Base-by-base conservation (phyloP, 2,888 invertebrate genomes). In the Xiphydria camelus region DNA sequence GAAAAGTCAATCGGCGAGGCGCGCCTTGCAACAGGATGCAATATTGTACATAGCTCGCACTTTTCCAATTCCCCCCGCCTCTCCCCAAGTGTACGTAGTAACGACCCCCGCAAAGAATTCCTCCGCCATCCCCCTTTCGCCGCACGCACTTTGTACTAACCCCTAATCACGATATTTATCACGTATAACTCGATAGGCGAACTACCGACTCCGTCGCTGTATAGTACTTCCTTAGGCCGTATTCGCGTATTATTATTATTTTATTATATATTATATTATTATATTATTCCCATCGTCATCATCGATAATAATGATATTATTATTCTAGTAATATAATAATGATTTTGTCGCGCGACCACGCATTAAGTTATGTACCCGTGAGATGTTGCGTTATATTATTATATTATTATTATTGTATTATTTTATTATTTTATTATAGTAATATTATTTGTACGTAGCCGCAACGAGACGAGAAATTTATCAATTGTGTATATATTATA, bases 341-440 rank as follows among this genome's bases (percentile, higher is more conserved):
- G 51, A 57, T 51, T 54, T 31, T 41, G 21, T 49, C 12, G 38
- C n/a, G n/a, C n/a, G n/a, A n/a, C n/a, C n/a, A n/a, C n/a, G n/a
- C n/a, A n/a, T n/a, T n/a, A n/a, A n/a, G n/a, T 31, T 41, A 41
- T 39, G 38, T 19, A 47, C 26, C 39, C 33, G 44, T 59, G 62
- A 64, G 53, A 61, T 63, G 57, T 61, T 47, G 37, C 32, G 46
- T 48, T 47, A 59, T 56, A 50, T 51, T 53, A 53, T n/a, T 59
- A 61, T 54, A 55, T 57, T 59, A 59, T n/a, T 55, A 45, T 45
- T 53, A 51, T 33, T 41, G 31, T 46, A 45, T 43, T 33, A 43
- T 43, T 12, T 12, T 47, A 42, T 32, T 45, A 47, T 46, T 37
- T 41, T 41, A 51, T 49, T 41, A 48, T 41, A 41, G 45, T 38